Percentiles rank a stretch among this genome's conserved stretches.
Conservation (phyloP, 2,797 vertebrate genomes). For the Chrysocyon brachyurus region DNA sequence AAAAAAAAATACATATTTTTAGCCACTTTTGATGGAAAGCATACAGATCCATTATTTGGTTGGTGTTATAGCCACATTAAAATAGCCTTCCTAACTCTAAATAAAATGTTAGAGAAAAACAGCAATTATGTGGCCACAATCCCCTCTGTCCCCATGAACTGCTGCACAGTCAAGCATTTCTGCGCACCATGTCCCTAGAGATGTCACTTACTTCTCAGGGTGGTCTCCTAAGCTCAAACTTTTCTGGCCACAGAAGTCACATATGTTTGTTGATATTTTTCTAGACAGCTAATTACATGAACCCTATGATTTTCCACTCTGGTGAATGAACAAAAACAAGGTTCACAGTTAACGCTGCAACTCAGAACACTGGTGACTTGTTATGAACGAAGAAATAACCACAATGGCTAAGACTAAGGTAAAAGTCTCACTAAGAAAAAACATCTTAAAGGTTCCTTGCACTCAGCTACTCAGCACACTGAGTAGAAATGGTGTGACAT, state of each 20-base stretch:
- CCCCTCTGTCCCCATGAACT: slow-evolving; percentile 25
- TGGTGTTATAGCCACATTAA: slow-evolving; percentile 62
- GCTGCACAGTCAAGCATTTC: slow-evolving; percentile 45
- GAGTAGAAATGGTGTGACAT: not conserved
- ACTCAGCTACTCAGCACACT: not conserved
- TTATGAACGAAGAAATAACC: slow-evolving; percentile 6
- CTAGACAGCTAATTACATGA: slow-evolving; percentile 73
- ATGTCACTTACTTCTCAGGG: slow-evolving; percentile 53
- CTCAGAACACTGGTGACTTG: slow-evolving; percentile 63
- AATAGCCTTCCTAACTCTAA: slow-evolving; percentile 46
- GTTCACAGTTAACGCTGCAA: not conserved
- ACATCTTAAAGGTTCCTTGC: slow-evolving; percentile 1
- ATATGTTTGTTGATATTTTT: slow-evolving; percentile 80
- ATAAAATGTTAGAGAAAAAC: slow-evolving; percentile 67
- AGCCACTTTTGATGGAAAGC: slow-evolving; percentile 56
- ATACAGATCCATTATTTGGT: slow-evolving; percentile 25
- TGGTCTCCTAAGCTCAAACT: slow-evolving; percentile 64
- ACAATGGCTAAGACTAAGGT: slow-evolving; percentile 41
- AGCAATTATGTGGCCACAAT: slow-evolving; percentile 60
- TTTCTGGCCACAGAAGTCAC: slow-evolving; percentile 71
- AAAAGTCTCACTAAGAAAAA: slow-evolving; percentile 43
- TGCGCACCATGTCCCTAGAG: not conserved
- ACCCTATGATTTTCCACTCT: slow-evolving; percentile 78
- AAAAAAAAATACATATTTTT: slow-evolving; percentile 59
- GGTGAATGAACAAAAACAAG: slow-evolving; percentile 66